Evolutionary conservation across 2,797 vertebrate genomes (phyloP).

Genomic region (Sebastes cheni): DNA sequence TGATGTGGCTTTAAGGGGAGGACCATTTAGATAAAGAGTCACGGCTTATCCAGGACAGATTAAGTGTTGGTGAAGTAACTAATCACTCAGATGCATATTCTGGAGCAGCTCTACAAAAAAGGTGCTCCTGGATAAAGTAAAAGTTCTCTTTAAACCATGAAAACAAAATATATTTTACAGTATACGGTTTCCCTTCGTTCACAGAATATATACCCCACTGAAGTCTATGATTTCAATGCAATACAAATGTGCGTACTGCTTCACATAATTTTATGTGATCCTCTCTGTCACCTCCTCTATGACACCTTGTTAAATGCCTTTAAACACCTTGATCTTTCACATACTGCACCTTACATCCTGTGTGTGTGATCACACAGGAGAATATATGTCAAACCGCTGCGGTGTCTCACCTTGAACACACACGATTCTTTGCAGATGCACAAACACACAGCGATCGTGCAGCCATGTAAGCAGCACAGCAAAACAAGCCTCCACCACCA

Average conservation of each 20-base stretch:
- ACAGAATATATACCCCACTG: background rate
- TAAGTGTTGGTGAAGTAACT: background rate
- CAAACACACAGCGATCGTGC: background rate
- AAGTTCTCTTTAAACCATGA: background rate
- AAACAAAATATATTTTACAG: background rate
- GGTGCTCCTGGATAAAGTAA: background rate
- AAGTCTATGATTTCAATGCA: background rate
- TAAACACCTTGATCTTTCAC: constrained; percentile 50
- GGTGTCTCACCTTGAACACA: constrained; percentile 50
- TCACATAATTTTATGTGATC: constrained; percentile 9
- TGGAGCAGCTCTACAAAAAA: background rate
- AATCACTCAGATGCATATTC: background rate
- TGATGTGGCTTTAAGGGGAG: constrained; percentile 6
- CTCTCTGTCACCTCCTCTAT: constrained; percentile 33
- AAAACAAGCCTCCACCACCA: constrained; percentile 25
- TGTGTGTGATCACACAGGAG: constrained; percentile 47
- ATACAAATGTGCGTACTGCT: background rate
- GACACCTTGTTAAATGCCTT: constrained; percentile 34
- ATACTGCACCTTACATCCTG: constrained; percentile 62
- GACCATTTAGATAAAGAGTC: background rate
- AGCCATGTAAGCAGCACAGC: constrained; percentile 38
- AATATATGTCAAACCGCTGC: constrained; percentile 73
- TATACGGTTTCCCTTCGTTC: background rate
- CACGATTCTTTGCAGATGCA: constrained; percentile 45
- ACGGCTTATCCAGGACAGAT: background rate